A percentile compares a stretch with the other conserved stretches of the same genome.
phyloP scores from a whole-genome alignment of 2,113 vertebrate species.

The Cebidichthys violaceus region DNA sequence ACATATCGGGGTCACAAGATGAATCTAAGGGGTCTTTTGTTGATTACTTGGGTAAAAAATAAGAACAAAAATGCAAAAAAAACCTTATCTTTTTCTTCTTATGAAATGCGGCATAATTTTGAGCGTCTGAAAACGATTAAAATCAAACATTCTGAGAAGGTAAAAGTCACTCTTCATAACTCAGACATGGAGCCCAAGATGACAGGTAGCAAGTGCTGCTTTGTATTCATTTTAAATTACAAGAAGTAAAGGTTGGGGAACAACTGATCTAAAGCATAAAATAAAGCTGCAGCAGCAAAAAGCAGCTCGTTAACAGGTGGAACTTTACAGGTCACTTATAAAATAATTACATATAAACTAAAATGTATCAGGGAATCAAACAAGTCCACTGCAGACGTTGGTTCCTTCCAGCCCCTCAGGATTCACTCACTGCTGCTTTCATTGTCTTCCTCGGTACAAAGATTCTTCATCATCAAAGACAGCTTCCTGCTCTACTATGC shows the following conservation, averaged over 20 bases:
- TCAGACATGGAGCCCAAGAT: not conserved
- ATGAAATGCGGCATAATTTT: not conserved
- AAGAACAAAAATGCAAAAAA: not conserved
- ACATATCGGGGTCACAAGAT: no score
- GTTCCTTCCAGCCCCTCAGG: constrained; percentile 36
- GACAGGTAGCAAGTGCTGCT: not conserved
- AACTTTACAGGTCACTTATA: not conserved
- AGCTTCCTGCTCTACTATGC: constrained; percentile 97
- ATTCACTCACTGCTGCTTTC: constrained; percentile 48
- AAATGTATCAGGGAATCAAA: not conserved
- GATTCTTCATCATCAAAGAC: constrained; percentile 99
- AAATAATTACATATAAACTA: not conserved
- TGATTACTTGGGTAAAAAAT: not conserved
- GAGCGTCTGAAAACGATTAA: not conserved
- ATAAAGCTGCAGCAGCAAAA: not conserved
- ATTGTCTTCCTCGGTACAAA: constrained; percentile 69
- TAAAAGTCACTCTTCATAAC: not conserved
- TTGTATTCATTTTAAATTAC: not conserved
- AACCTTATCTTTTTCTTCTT: not conserved
- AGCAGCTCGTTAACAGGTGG: not conserved
- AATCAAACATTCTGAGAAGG: not conserved
- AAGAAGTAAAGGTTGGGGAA: not conserved
- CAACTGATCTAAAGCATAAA: not conserved
- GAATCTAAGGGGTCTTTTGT: not conserved
- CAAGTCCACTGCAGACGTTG: not conserved